phyloP scores from a whole-genome alignment of 2,797 vertebrate genomes.

The Brotula barbata region DNA sequence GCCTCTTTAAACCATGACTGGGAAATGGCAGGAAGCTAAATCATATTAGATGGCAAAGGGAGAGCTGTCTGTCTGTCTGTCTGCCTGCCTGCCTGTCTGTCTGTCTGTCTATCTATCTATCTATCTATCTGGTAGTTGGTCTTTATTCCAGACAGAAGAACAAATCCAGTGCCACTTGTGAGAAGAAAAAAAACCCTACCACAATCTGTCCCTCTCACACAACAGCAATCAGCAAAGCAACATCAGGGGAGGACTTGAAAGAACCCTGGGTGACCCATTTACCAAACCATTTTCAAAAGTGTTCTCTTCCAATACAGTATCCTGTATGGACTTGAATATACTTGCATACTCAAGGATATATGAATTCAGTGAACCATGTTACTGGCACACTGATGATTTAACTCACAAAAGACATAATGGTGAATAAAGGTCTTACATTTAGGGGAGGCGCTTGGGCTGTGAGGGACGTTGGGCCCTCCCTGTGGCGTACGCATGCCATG shows the following conservation, averaged over 20 bases:
- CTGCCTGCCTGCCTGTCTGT: no score
- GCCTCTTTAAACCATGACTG: constrained; percentile 36
- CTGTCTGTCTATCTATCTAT: no score
- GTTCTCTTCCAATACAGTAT: constrained; percentile 27
- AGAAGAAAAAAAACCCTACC: constrained; percentile 10
- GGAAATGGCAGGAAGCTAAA: constrained; percentile 21
- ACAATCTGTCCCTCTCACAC: constrained; percentile 51
- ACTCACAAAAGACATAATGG: background rate
- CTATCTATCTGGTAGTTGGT: background rate
- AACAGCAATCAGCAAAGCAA: constrained; percentile 68
- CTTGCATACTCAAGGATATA: constrained; percentile 13
- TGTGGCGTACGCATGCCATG: constrained; percentile 91
- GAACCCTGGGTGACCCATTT: constrained; percentile 64
- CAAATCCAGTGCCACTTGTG: constrained; percentile 32
- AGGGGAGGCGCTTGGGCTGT: constrained; percentile 84
- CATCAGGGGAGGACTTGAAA: constrained; percentile 68
- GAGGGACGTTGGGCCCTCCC: constrained; percentile 80
- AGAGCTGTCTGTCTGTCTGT: no score
- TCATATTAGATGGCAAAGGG: background rate
- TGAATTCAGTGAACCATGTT: background rate
- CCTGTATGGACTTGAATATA: constrained; percentile 21
- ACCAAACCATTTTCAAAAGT: constrained; percentile 43
- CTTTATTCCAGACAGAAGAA: constrained; percentile 30
- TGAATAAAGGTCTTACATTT: constrained; percentile 79
- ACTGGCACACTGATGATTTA: background rate